Percentiles rank a stretch among this genome's conserved stretches.
Evolutionary conservation across 2,113 vertebrate species (phyloP).

Genomic region (Hippocampus barbouri): DNA sequence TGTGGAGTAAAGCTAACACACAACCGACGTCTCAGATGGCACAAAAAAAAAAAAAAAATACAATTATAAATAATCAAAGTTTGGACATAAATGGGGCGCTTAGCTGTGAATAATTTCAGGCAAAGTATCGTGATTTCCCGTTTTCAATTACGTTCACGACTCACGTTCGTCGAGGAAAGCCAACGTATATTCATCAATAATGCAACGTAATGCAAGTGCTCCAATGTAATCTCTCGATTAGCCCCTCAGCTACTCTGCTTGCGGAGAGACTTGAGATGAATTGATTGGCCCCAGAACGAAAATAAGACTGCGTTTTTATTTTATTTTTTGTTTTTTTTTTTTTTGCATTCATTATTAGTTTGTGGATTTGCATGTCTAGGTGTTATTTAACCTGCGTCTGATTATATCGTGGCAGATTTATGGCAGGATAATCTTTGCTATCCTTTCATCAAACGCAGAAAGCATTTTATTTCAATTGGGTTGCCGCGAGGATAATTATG

Average conservation of each 20-base stretch:
- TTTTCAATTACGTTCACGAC: conserved; percentile 2
- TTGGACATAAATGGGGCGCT: conserved; percentile 38
- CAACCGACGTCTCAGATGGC: conserved; percentile 33
- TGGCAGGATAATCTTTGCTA: neutral
- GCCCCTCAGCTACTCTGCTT: conserved; percentile 23
- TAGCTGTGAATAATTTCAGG: conserved; percentile 42
- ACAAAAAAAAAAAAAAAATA: neutral
- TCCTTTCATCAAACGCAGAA: neutral
- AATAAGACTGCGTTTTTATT: neutral
- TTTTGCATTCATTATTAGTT: neutral
- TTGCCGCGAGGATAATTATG: neutral
- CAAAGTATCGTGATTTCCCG: conserved; percentile 7
- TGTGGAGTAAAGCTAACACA: conserved; percentile 30
- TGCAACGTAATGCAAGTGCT: conserved; percentile 57
- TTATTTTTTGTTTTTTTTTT: neutral
- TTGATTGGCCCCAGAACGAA: neutral
- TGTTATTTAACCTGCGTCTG: neutral
- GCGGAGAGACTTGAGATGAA: conserved; percentile 30
- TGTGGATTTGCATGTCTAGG: neutral
- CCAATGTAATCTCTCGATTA: conserved; percentile 34
- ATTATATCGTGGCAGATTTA: neutral
- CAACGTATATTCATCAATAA: conserved; percentile 40
- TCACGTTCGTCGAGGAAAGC: conserved; percentile 30
- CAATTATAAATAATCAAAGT: conserved; percentile 5
- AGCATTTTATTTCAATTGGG: neutral